Conservation (phyloP, 2,888 invertebrate species). For the Drosophila recens region DNA sequence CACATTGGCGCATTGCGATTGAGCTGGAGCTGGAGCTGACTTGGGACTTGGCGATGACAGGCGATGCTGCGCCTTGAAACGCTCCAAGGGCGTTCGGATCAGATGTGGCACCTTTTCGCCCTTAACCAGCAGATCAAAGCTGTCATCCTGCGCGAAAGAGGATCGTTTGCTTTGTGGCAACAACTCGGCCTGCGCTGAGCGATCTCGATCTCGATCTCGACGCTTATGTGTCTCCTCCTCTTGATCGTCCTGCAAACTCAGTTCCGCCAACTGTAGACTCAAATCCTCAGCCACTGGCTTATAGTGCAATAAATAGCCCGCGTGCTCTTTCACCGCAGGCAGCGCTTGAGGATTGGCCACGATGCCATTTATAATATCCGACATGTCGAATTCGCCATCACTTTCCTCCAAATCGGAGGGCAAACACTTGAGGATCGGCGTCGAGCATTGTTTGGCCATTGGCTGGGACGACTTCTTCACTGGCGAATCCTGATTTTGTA, state of each 20-base stretch:
- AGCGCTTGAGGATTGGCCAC: slow-evolving; percentile 68
- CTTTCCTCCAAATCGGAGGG: slow-evolving; percentile 83
- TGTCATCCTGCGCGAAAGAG: slow-evolving; percentile 80
- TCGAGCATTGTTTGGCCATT: slow-evolving; percentile 72
- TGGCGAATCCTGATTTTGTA: slow-evolving; percentile 51
- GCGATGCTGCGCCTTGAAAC: slow-evolving; percentile 68
- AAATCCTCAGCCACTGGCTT: slow-evolving; percentile 64
- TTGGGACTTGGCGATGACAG: slow-evolving; percentile 23
- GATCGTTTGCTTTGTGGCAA: slow-evolving; percentile 55
- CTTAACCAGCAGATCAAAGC: slow-evolving; percentile 77
- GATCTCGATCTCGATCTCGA: slow-evolving; percentile 8
- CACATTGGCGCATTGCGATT: slow-evolving; percentile 54
- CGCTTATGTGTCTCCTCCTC: slow-evolving; percentile 43
- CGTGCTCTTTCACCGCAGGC: slow-evolving; percentile 64
- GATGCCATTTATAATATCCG: slow-evolving; percentile 87
- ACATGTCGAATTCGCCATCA: slow-evolving; percentile 85
- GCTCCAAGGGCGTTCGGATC: slow-evolving; percentile 68
- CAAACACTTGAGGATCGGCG: slow-evolving; percentile 76
- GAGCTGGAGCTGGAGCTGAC: too few species aligned
- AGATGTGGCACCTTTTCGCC: slow-evolving; percentile 36
- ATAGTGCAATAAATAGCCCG: slow-evolving; percentile 76
- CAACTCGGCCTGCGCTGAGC: slow-evolving; percentile 47
- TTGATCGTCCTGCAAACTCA: slow-evolving; percentile 34
- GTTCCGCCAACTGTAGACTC: slow-evolving; percentile 55
- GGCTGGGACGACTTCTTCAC: slow-evolving; percentile 23